Percentiles rank a stretch among this genome's conserved stretches.
phyloP scores from a whole-genome alignment of 2,113 vertebrate species.

The Hystrix cristata region DNA sequence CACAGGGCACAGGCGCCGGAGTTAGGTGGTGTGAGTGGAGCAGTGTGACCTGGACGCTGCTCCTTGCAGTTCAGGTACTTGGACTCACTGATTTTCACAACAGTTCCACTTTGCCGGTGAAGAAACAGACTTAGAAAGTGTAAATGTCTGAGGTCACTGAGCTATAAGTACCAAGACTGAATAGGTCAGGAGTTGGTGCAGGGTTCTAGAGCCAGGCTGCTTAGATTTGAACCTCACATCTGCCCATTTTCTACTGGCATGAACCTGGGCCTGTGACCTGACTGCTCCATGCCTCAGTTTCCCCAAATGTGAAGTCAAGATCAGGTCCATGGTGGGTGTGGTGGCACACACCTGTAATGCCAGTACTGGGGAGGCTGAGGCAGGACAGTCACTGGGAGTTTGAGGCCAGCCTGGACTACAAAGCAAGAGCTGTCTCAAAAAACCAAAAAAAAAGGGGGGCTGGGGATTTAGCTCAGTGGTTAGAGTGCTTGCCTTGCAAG shows the following conservation, averaged over 20 bases:
- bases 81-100: neutral
- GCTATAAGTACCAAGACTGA: neutral
- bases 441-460: too few relatives aligned
- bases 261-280: neutral
- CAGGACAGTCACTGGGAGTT: too few relatives aligned
- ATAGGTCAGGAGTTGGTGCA: neutral
- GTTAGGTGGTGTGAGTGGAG: too few relatives aligned
- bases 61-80: neutral
- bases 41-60: neutral
- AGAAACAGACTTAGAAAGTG: neutral
- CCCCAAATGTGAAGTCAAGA: neutral
- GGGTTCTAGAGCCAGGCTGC: neutral
- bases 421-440: too few relatives aligned
- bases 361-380: too few relatives aligned
- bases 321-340: neutral
- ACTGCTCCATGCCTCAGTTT: neutral
- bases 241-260: neutral
- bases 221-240: neutral
- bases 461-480: too few relatives aligned
- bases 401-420: too few relatives aligned
- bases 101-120: neutral
- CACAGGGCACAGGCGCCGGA: neutral
- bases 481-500: too few relatives aligned
- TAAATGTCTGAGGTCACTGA: neutral
- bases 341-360: too few relatives aligned